phyloP scores from a whole-genome alignment of 2,888 invertebrate species.

The Cataglyphis livida region DNA sequence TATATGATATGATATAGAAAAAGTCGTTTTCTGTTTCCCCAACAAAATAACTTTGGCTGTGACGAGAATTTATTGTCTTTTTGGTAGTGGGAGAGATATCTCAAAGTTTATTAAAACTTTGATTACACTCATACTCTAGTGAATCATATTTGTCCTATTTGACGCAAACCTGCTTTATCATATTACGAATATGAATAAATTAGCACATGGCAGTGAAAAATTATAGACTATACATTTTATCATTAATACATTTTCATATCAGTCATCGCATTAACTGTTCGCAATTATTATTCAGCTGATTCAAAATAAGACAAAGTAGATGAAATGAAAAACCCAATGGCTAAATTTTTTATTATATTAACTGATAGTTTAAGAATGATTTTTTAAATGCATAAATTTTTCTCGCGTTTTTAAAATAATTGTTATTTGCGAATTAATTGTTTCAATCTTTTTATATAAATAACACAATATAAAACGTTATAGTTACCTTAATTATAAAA shows the following conservation, averaged over 20 bases:
- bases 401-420: constrained; percentile 23
- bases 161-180: constrained; percentile 1
- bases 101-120: constrained; percentile 37
- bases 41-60: constrained; percentile 35
- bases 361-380: background rate
- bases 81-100: constrained; percentile 1
- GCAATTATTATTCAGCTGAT: background rate
- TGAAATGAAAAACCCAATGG: background rate
- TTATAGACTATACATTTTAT: constrained; percentile 60
- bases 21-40: constrained; percentile 12
- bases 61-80: constrained; percentile 48
- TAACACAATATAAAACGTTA: constrained; percentile 76
- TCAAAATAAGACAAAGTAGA: constrained; percentile 10
- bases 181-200: constrained; percentile 54
- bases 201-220: constrained; percentile 73
- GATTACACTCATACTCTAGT: constrained; percentile 48
- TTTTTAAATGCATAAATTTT: constrained; percentile 20
- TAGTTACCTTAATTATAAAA: constrained; percentile 73
- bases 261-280: constrained; percentile 39
- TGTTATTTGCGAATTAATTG: constrained; percentile 23
- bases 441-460: constrained; percentile 57
- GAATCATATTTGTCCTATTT: constrained; percentile 31
- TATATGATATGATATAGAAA: constrained; percentile 17
- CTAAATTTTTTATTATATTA: constrained; percentile 23
- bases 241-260: constrained; percentile 37